Base-by-base conservation (phyloP, 2,113 vertebrate genomes). In the Rana temporaria region DNA sequence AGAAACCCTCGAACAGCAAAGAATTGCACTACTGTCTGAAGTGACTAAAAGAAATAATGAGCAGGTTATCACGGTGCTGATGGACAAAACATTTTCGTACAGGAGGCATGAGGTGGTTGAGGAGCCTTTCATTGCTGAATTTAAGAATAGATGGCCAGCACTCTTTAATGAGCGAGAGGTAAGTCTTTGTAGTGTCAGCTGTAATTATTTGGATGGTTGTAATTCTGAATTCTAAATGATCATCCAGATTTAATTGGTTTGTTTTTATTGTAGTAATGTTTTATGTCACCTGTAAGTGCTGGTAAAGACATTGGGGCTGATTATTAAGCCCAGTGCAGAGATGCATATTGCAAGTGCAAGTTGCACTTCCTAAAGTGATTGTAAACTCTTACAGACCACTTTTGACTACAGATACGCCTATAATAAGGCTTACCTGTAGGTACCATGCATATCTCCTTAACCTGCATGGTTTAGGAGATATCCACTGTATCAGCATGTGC, bases 91-190 rank as follows among this genome's bases (percentile, higher is more conserved):
- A 32, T 68, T 68, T 32, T 6, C 65, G 34, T 15, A 18, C 65
- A 68, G 65, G 30, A 68, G 65, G 26, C 65, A 68, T 34, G 65
- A 68, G 26, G 65, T 68, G 16, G 65, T 68, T 12, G 18, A 68
- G 11, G 24, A 32, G 14, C 65, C 65, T 17, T 17, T 16, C 14
- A 68, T 68, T 18, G 26, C 6, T 32, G 65, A 68, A 26, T 68
- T 68, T 15, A 30, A 68, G 30, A 30, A 32, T 15, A 68, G 65
- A 26, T 68, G 65, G 65, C 26, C 65, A 26, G 65, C 26, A 26
- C 14, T 68, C 24, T 68, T 68, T 18, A 32, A 5, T 68, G 65
- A 34, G 14, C 24, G 5, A 26, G 20, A 68, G 32, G 32, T 34
- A 34, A 59, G 56, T 59, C 56, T 59, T 59, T 59, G 56, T 59